Conservation (phyloP, 2,797 vertebrate genomes). For the Cyclura pinguis region DNA sequence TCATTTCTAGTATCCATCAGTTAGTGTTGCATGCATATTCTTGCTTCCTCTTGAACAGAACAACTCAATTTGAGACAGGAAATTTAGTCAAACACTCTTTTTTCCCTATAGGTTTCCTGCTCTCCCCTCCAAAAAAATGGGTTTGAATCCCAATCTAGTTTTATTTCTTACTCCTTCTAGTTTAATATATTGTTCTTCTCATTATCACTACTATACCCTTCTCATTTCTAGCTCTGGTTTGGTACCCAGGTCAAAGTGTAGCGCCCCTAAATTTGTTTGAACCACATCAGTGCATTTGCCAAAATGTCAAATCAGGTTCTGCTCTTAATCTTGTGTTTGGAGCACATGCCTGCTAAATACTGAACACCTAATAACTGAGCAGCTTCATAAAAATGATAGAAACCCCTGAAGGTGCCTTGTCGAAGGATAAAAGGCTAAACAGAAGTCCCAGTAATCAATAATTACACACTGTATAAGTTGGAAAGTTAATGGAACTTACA, state of each 20-base stretch:
- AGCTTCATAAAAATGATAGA: not conserved
- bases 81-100: not conserved
- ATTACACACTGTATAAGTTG: not conserved
- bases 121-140: not conserved
- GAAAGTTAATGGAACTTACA: not conserved
- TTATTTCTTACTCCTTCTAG: too few species aligned
- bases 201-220: too few species aligned
- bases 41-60: not conserved
- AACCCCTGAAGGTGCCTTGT: not conserved
- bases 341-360: not conserved
- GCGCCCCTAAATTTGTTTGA: not conserved
- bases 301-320: not conserved
- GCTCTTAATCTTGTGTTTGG: not conserved
- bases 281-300: not conserved
- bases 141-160: too few species aligned
- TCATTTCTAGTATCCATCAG: not conserved
- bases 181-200: too few species aligned
- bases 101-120: not conserved
- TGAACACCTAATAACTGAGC: not conserved
- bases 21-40: not conserved
- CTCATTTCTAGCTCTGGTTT: not conserved
- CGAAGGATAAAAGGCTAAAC: constrained; percentile 7
- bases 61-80: not conserved
- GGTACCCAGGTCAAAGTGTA: not conserved
- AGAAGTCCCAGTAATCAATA: not conserved